These are phyloP conservation scores for Panorpa germanica DNA, from an alignment of 2,888 invertebrate species.

Conservation along the genomic window DNA sequence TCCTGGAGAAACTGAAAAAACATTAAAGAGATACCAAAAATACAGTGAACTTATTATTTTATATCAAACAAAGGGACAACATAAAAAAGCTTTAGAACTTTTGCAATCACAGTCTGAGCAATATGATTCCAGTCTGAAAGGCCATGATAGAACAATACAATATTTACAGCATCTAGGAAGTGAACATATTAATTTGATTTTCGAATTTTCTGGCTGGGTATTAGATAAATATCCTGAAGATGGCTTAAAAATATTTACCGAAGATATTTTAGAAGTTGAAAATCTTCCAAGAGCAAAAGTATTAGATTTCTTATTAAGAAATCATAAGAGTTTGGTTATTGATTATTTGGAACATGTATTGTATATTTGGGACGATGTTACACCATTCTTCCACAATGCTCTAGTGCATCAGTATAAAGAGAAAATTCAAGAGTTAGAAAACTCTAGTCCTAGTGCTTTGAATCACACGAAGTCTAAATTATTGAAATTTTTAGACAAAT, in stretches of 20 bases:
- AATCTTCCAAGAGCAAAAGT: constrained; percentile 75
- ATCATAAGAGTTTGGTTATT: constrained; percentile 64
- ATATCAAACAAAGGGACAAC: constrained; percentile 86
- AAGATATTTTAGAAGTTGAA: constrained; percentile 75
- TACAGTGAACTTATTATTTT: constrained; percentile 86
- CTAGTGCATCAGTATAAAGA: constrained; percentile 79
- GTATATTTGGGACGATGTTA: constrained; percentile 70
- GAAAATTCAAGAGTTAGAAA: constrained; percentile 28
- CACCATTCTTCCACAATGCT: constrained; percentile 75
- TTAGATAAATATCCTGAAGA: constrained; percentile 70
- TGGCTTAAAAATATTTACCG: constrained; percentile 77
- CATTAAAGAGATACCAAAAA: constrained; percentile 70
- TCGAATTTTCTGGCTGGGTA: constrained; percentile 90
- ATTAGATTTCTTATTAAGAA: constrained; percentile 70
- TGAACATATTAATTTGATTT: constrained; percentile 69
- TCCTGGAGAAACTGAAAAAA: constrained; percentile 81
- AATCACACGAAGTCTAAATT: constrained; percentile 34
- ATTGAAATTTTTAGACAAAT: constrained; percentile 61
- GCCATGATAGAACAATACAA: constrained; percentile 66
- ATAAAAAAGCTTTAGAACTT: constrained; percentile 77
- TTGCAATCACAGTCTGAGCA: constrained; percentile 58
- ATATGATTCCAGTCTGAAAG: constrained; percentile 57
- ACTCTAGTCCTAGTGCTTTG: too few relatives aligned
- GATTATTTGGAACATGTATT: constrained; percentile 92
- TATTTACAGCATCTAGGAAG: constrained; percentile 79